These are phyloP conservation scores for Toxotes lorentzi DNA, from an alignment of 2,797 vertebrate species.

Conservation along the genomic window DNA sequence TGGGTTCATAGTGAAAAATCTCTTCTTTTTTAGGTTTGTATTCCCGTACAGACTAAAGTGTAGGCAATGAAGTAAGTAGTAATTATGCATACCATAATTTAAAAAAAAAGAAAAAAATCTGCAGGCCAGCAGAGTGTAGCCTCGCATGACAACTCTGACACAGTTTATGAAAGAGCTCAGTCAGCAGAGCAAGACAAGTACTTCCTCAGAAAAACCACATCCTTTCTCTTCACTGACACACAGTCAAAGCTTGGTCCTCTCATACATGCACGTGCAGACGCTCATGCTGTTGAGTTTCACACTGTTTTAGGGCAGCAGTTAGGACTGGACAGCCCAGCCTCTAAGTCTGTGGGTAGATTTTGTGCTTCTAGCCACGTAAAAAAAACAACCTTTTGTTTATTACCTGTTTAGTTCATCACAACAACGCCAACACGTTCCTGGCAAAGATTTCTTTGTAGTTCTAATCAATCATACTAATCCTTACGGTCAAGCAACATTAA, in stretches of 20 bases:
- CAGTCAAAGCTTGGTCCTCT: background rate
- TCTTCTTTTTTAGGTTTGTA: background rate
- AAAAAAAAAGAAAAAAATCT: background rate
- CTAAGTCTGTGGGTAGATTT: constrained; percentile 17
- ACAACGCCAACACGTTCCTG: constrained; percentile 37
- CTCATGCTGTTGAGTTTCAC: constrained; percentile 13
- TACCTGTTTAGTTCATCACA: constrained; percentile 34
- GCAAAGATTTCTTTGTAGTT: constrained; percentile 34
- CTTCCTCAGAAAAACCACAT: constrained; percentile 76
- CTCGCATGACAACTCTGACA: constrained; percentile 29
- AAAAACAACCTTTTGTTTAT: background rate
- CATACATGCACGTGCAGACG: background rate
- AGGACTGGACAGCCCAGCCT: background rate
- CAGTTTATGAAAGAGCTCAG: constrained; percentile 33
- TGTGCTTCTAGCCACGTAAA: background rate
- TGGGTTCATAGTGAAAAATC: background rate
- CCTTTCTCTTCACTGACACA: constrained; percentile 40
- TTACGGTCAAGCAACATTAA: constrained; percentile 59
- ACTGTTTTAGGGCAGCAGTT: background rate
- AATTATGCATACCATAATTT: constrained; percentile 1
- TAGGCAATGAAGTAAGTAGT: background rate
- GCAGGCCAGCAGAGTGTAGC: background rate
- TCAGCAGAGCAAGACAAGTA: constrained; percentile 58
- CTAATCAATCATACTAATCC: constrained; percentile 12
- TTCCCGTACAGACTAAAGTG: background rate